Conservation (phyloP, 2,113 vertebrate genomes). For the Diadophis punctatus region DNA sequence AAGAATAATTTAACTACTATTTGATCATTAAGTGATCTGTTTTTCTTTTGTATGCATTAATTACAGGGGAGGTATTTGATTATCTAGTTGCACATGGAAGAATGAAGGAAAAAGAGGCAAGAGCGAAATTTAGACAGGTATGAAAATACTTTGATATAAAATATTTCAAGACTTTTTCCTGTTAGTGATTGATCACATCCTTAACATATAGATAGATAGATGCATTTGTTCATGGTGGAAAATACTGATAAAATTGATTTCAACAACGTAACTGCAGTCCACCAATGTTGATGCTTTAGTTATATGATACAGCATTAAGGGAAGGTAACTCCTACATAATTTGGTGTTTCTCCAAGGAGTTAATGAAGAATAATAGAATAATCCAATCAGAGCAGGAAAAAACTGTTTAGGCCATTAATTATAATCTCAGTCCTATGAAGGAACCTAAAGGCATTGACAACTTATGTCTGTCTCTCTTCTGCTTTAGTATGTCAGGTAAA, state of each 20-base stretch:
- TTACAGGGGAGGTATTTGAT: conserved; percentile 94
- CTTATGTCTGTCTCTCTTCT: neutral
- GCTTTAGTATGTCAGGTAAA: neutral
- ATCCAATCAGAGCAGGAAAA: neutral
- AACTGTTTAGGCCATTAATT: neutral
- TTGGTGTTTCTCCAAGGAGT: neutral
- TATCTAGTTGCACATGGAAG: conserved; percentile 98
- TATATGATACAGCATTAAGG: neutral
- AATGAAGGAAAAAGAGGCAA: conserved; percentile 99
- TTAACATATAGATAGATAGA: neutral
- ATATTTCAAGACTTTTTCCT: neutral
- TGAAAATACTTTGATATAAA: conserved; percentile 25
- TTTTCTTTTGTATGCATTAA: conserved; percentile 51
- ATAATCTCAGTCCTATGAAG: neutral
- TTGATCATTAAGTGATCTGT: neutral
- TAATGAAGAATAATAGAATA: neutral
- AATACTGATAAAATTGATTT: neutral
- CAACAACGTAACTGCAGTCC: neutral
- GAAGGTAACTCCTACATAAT: neutral
- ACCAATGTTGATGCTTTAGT: neutral
- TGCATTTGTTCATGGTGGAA: neutral
- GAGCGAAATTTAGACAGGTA: conserved; percentile 99
- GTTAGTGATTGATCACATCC: neutral
- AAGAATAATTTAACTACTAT: conserved; percentile 13
- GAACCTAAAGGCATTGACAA: neutral